These are phyloP conservation scores for Pogoniulus pusillus DNA, from an alignment of 2,797 vertebrate species.

Conservation along the genomic window DNA sequence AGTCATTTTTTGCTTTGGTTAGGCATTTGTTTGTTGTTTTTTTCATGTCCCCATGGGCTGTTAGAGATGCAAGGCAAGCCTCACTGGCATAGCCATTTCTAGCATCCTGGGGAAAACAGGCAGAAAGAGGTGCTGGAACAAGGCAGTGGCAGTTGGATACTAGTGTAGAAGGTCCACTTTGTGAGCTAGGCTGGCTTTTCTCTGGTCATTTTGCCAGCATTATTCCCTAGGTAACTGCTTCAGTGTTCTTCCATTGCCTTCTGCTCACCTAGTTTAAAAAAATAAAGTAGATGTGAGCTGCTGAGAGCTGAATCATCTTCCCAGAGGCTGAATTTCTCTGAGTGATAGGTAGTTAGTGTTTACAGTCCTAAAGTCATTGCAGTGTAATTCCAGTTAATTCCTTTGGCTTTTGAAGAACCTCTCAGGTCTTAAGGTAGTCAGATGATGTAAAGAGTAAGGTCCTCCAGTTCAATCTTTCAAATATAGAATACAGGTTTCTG, in stretches of 20 bases:
- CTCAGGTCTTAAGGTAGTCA: neutral
- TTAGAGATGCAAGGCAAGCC: neutral
- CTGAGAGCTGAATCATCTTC: neutral
- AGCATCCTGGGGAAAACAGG: neutral
- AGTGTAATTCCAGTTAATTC: neutral
- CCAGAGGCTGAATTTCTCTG: neutral
- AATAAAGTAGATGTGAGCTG: neutral
- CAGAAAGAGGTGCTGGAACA: neutral
- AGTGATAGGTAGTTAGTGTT: neutral
- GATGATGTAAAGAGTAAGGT: neutral
- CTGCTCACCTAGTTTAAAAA: neutral
- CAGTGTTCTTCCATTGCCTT: neutral
- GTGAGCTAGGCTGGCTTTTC: neutral
- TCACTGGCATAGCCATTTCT: neutral
- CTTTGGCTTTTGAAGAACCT: neutral
- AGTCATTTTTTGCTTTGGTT: neutral
- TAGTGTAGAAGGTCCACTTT: neutral
- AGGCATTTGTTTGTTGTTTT: neutral
- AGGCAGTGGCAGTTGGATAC: neutral
- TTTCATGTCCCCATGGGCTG: neutral
- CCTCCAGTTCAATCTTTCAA: neutral
- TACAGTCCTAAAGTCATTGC: neutral
- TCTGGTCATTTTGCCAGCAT: neutral
- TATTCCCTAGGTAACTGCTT: neutral
- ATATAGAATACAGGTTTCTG: neutral